A percentile compares a stretch with the other conserved stretches of the same genome.
These are phyloP conservation scores for Pseudochromis fuscus DNA, from an alignment of 2,797 vertebrate genomes.

Conservation along the genomic window DNA sequence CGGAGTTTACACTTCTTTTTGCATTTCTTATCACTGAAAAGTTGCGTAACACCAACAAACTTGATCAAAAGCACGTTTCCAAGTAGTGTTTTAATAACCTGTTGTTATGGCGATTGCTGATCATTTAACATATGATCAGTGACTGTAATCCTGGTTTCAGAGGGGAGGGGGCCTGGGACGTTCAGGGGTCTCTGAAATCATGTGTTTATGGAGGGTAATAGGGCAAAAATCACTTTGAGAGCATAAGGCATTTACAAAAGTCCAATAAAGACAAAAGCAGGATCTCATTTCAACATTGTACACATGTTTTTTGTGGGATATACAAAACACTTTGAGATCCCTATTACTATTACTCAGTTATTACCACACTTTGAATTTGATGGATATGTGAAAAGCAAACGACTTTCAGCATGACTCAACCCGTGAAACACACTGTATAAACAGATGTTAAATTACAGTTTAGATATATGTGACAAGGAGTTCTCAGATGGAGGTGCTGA, in stretches of 20 bases:
- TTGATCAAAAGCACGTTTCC: background rate
- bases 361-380: background rate
- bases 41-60: background rate
- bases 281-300: no score
- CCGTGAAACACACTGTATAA: background rate
- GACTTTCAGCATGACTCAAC: constrained; percentile 12
- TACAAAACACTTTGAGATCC: no score
- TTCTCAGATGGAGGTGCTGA: background rate
- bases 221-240: no score
- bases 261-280: no score
- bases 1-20: background rate
- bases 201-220: no score
- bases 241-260: no score
- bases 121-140: background rate
- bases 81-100: background rate
- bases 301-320: no score
- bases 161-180: background rate
- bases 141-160: background rate
- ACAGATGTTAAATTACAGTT: background rate
- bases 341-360: no score
- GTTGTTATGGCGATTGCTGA: background rate
- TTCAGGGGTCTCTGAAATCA: no score
- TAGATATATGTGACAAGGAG: background rate
- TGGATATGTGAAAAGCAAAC: background rate
- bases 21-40: background rate